phyloP scores from a whole-genome alignment of 2,113 vertebrate species.

The Acanthochromis polyacanthus region DNA sequence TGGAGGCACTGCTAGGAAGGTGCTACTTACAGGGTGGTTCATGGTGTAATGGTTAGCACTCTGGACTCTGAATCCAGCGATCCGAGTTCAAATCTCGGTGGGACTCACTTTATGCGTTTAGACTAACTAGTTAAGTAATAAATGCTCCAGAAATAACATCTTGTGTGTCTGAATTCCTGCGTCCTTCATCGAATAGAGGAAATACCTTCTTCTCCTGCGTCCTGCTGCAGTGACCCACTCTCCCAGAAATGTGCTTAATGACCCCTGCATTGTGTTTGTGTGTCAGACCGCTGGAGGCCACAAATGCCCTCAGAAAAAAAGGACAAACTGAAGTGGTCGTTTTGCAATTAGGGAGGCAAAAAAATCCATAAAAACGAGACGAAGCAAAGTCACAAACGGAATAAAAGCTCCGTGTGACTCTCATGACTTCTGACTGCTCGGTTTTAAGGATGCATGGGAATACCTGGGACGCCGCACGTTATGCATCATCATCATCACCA shows the following conservation, averaged over 20 bases:
- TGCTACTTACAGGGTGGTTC: neutral
- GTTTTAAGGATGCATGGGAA: neutral
- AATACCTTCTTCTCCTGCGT: constrained; percentile 21
- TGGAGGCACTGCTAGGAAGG: too few species aligned
- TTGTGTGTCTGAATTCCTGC: too few species aligned
- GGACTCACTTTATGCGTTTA: constrained; percentile 39
- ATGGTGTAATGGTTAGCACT: constrained; percentile 83
- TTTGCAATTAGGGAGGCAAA: constrained; percentile 17
- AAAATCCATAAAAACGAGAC: neutral
- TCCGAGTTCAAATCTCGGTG: constrained; percentile 85
- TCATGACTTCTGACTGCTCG: constrained; percentile 18
- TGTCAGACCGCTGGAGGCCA: constrained; percentile 40
- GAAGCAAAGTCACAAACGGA: neutral
- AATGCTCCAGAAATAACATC: too few species aligned
- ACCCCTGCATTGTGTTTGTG: constrained; percentile 49
- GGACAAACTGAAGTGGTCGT: constrained; percentile 8
- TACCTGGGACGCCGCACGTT: constrained; percentile 17
- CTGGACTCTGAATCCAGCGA: constrained; percentile 88
- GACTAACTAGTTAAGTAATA: too few species aligned
- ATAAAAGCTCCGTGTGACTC: neutral
- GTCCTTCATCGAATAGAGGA: neutral
- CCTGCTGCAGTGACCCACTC: constrained; percentile 46
- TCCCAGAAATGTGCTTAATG: constrained; percentile 62
- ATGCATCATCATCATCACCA: constrained; percentile 62
- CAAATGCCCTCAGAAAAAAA: constrained; percentile 38